A percentile compares a stretch with the other conserved stretches of the same genome.
phyloP scores from a whole-genome alignment of 1,140 invertebrate species.

The Brachionus angularis region DNA sequence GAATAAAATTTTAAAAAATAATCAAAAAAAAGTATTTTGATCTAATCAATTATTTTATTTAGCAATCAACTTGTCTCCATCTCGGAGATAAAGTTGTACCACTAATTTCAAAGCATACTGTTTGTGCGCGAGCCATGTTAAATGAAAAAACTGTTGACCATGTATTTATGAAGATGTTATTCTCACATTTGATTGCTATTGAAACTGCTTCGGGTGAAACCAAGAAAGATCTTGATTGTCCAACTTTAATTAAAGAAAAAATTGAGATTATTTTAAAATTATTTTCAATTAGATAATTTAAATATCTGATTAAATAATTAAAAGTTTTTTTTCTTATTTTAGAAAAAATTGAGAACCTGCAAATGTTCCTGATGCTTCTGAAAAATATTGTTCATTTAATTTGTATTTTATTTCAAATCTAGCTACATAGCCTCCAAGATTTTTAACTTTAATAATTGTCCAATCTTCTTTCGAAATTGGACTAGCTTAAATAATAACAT shows the following conservation, averaged over 20 bases:
- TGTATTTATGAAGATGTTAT: conserved; percentile 18
- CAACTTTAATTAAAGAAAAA: neutral
- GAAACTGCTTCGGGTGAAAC: conserved; percentile 28
- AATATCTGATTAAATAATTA: no score
- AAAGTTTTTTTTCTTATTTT: neutral
- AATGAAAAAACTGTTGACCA: conserved; percentile 33
- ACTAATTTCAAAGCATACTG: conserved; percentile 2
- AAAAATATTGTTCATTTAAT: neutral
- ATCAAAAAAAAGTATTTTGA: no score
- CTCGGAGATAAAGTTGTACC: conserved; percentile 23
- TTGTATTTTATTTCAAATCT: conserved; percentile 36
- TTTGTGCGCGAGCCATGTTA: conserved; percentile 14
- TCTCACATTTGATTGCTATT: conserved; percentile 37
- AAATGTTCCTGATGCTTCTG: conserved; percentile 1
- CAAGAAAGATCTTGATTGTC: conserved; percentile 27
- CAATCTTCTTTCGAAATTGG: conserved; percentile 17
- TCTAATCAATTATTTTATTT: no score
- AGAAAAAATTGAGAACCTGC: neutral
- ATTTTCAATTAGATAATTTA: no score
- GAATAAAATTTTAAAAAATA: neutral
- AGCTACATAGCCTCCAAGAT: conserved; percentile 29
- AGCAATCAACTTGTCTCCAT: conserved; percentile 4
- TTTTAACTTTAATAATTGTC: conserved; percentile 38
- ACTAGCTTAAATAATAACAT: neutral
- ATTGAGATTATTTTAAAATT: neutral